Evolutionary conservation across 2,113 vertebrate genomes (phyloP).

Genomic region (Myiozetetes cayanensis): DNA sequence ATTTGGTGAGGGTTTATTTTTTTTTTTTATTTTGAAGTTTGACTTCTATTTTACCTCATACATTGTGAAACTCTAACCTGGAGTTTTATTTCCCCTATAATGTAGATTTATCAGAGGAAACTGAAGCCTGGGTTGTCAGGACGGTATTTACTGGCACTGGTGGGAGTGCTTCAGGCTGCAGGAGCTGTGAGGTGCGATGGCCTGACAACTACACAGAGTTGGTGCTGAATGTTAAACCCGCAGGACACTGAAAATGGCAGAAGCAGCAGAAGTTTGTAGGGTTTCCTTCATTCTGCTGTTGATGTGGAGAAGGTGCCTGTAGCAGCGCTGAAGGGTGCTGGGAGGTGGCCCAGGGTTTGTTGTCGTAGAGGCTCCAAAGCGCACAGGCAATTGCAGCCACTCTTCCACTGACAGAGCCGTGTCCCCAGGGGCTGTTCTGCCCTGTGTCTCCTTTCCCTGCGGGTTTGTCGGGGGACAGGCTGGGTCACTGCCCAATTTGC

Average conservation of each 20-base stretch:
- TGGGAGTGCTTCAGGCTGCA: background rate
- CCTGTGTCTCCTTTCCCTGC: background rate
- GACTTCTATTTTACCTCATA: background rate
- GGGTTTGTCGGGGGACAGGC: too few species aligned
- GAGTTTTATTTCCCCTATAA: background rate
- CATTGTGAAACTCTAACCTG: background rate
- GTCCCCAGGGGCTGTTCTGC: background rate
- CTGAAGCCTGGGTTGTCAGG: background rate
- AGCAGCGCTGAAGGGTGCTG: background rate
- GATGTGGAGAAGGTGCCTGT: background rate
- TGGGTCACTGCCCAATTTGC: too few species aligned
- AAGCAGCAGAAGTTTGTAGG: background rate
- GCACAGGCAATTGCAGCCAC: fast-evolving
- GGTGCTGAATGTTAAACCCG: background rate
- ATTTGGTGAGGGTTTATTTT: background rate
- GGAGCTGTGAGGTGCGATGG: too few species aligned
- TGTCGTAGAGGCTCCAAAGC: background rate
- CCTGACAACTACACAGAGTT: too few species aligned
- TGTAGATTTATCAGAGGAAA: background rate
- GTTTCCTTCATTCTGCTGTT: background rate
- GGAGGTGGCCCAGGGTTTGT: background rate
- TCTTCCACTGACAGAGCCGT: background rate
- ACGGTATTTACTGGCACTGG: background rate
- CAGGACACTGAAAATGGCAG: background rate
- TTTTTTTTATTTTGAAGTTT: background rate